Evolutionary conservation across 2,113 vertebrate species (phyloP).

Genomic region (Hippopotamus amphibius): DNA sequence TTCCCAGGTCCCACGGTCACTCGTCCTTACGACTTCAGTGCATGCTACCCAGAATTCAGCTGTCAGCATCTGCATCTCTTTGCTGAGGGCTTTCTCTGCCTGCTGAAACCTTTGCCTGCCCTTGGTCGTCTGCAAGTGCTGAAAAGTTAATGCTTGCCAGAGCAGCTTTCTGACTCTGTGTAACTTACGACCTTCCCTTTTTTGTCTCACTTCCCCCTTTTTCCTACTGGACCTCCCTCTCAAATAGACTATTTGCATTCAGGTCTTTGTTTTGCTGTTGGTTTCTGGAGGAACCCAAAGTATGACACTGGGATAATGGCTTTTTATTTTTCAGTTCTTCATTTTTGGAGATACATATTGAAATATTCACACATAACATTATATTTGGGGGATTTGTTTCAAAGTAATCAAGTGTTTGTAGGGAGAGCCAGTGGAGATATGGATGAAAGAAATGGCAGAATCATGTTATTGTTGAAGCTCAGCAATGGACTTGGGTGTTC

Average conservation of each 20-base stretch:
- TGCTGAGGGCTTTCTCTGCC: not conserved
- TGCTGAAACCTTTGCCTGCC: not conserved
- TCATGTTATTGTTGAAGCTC: not conserved
- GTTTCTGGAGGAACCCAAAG: not conserved
- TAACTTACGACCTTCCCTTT: not conserved
- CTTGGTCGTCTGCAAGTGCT: not conserved
- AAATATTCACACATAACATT: slow-evolving; percentile 42
- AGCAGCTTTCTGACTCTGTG: not conserved
- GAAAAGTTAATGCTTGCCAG: not conserved
- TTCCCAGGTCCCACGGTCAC: not conserved
- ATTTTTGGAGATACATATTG: not conserved
- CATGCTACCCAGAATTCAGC: not conserved
- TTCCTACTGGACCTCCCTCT: not conserved
- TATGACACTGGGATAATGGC: not conserved
- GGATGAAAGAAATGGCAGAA: not conserved
- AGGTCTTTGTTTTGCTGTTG: not conserved
- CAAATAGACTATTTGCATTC: not conserved
- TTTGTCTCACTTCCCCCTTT: not conserved
- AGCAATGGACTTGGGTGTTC: not conserved
- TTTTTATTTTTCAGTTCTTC: not conserved
- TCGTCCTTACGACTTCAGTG: not conserved
- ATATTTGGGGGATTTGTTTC: not conserved
- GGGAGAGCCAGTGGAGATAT: not conserved
- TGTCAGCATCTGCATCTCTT: not conserved
- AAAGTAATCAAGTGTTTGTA: slow-evolving; percentile 27